Evolutionary conservation across 2,888 invertebrate species (phyloP).

Genomic region (Lymantria dispar): DNA sequence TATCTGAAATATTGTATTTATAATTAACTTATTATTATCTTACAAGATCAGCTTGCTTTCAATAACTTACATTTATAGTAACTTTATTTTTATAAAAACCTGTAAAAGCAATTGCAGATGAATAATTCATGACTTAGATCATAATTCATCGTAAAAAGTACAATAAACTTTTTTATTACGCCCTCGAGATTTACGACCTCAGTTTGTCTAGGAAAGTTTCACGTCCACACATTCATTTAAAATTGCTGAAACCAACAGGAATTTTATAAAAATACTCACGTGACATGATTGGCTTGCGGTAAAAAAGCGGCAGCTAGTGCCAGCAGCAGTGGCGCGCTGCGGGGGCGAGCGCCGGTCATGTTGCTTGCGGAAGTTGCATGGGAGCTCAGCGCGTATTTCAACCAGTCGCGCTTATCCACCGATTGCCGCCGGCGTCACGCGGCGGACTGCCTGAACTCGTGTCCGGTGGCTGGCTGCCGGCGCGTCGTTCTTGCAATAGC

Average conservation of each 20-base stretch:
- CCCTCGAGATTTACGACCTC: constrained; percentile 40
- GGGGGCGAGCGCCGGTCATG: constrained; percentile 83
- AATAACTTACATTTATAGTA: too few relatives aligned
- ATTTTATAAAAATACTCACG: constrained; percentile 74
- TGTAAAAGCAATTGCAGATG: too few relatives aligned
- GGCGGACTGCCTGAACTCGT: constrained; percentile 55
- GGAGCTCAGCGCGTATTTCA: constrained; percentile 48
- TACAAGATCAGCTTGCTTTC: too few relatives aligned
- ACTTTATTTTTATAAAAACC: too few relatives aligned
- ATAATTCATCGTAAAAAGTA: constrained; percentile 14
- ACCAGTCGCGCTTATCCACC: constrained; percentile 25
- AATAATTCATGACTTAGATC: too few relatives aligned
- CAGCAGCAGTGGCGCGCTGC: constrained; percentile 83
- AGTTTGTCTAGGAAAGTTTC: constrained; percentile 36
- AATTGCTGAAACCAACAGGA: constrained; percentile 8
- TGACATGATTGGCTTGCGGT: constrained; percentile 83
- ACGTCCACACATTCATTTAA: constrained; percentile 17
- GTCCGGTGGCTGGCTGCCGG: constrained; percentile 43
- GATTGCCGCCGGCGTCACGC: constrained; percentile 51
- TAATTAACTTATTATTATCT: too few relatives aligned
- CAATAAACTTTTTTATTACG: constrained; percentile 30
- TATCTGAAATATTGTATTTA: too few relatives aligned
- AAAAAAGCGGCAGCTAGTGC: constrained; percentile 83
- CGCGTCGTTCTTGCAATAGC: constrained; percentile 46
- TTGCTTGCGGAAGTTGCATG: constrained; percentile 70